A percentile compares a stretch with the other conserved stretches of the same genome.
These are phyloP conservation scores for Heliconius ismenius DNA, from an alignment of 2,888 invertebrate genomes.

Conservation along the genomic window DNA sequence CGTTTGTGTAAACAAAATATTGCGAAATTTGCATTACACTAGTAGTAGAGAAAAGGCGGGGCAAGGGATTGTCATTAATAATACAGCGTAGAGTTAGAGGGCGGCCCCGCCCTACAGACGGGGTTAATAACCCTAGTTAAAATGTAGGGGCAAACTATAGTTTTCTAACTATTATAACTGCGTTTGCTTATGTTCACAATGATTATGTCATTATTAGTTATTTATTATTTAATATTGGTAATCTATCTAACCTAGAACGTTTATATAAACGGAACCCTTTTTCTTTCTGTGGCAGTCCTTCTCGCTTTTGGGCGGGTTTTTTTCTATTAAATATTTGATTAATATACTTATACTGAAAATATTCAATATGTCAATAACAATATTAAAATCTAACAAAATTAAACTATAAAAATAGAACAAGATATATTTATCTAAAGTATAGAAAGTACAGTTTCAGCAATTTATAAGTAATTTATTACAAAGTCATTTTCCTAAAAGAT, in stretches of 20 bases:
- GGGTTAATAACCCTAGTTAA: slow-evolving; percentile 73
- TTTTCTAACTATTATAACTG: slow-evolving; percentile 48
- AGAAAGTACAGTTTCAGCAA: neutral
- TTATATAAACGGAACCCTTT: no score
- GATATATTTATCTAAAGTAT: neutral
- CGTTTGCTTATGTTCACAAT: slow-evolving; percentile 4
- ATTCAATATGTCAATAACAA: no score
- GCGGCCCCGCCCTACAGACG: slow-evolving; percentile 66
- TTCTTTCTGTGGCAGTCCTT: no score
- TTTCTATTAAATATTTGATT: no score
- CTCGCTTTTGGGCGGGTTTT: no score
- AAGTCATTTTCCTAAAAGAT: slow-evolving; percentile 46
- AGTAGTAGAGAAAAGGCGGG: slow-evolving; percentile 63
- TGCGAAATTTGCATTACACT: slow-evolving; percentile 77
- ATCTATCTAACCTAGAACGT: no score
- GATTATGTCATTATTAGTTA: neutral
- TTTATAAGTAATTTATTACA: slow-evolving; percentile 33
- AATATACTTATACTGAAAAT: no score
- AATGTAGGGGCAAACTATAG: slow-evolving; percentile 53
- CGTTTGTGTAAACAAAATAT: slow-evolving; percentile 69
- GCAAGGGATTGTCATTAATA: slow-evolving; percentile 78
- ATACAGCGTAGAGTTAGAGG: slow-evolving; percentile 75
- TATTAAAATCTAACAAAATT: neutral
- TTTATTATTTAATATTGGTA: no score
- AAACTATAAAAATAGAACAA: neutral